phyloP scores from a whole-genome alignment of 2,888 invertebrate species.

The Tuta absoluta region DNA sequence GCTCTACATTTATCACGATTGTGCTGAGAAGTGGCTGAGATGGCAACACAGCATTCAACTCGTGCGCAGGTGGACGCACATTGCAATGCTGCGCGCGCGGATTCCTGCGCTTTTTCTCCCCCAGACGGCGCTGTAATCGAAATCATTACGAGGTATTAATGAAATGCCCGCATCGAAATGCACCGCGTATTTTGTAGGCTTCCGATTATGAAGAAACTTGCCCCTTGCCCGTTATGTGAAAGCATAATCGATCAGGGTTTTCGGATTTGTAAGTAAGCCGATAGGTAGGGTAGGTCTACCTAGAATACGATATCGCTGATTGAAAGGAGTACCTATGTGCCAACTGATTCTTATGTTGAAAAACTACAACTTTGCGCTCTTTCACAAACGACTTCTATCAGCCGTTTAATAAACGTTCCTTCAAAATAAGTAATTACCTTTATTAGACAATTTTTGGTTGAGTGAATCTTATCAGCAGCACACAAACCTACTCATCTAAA shows the following conservation, averaged over 20 bases:
- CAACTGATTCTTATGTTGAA: no score
- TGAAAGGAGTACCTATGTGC: no score
- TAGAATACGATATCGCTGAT: no score
- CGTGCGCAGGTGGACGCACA: conserved; percentile 35
- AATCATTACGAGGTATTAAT: conserved; percentile 31
- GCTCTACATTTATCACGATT: not conserved
- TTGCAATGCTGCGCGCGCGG: conserved; percentile 28
- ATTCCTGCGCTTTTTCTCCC: conserved; percentile 19
- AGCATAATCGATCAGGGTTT: conserved; percentile 2
- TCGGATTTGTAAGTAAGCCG: not conserved
- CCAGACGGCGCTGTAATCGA: conserved; percentile 20
- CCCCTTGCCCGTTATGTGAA: not conserved
- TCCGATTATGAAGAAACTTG: conserved; percentile 7
- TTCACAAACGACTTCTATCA: no score
- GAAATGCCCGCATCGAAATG: conserved; percentile 23
- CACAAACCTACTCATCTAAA: no score
- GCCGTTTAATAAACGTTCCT: no score
- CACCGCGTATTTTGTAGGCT: conserved; percentile 18
- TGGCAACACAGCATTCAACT: conserved; percentile 1
- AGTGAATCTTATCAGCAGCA: no score
- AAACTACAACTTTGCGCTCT: no score
- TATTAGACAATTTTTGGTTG: no score
- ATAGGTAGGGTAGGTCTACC: no score
- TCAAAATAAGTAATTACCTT: no score
- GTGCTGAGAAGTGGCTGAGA: no score